phyloP scores from a whole-genome alignment of 1,140 invertebrate species.

The Stegodyphus dumicola region DNA sequence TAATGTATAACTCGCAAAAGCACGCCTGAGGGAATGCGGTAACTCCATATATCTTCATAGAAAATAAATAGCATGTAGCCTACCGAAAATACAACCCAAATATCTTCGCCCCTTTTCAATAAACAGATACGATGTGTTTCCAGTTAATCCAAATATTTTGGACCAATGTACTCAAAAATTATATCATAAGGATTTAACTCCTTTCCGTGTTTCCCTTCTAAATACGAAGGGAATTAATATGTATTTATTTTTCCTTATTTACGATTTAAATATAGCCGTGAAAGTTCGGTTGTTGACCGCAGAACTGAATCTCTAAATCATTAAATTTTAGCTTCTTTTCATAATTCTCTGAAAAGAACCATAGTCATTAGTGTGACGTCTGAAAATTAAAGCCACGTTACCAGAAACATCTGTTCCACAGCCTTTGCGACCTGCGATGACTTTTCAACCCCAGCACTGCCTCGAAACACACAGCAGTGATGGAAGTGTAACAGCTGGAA shows the following conservation, averaged over 20 bases:
- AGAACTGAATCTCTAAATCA: neutral
- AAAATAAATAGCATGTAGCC: no score
- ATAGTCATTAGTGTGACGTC: neutral
- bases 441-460: neutral
- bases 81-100: no score
- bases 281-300: no score
- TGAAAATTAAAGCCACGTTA: constrained; percentile 55
- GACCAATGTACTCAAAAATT: no score
- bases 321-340: neutral
- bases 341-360: neutral
- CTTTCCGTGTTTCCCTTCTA: neutral
- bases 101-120: no score
- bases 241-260: neutral
- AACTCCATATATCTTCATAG: no score
- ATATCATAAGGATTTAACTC: no score
- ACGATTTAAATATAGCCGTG: neutral
- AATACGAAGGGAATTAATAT: neutral
- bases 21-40: no score
- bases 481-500: constrained; percentile 39
- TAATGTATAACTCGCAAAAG: no score
- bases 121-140: no score
- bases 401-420: constrained; percentile 31
- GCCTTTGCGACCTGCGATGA: neutral
- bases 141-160: no score
- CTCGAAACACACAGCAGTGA: neutral